These are phyloP conservation scores for Euwallacea similis DNA, from an alignment of 1,140 invertebrate genomes.

Conservation along the genomic window DNA sequence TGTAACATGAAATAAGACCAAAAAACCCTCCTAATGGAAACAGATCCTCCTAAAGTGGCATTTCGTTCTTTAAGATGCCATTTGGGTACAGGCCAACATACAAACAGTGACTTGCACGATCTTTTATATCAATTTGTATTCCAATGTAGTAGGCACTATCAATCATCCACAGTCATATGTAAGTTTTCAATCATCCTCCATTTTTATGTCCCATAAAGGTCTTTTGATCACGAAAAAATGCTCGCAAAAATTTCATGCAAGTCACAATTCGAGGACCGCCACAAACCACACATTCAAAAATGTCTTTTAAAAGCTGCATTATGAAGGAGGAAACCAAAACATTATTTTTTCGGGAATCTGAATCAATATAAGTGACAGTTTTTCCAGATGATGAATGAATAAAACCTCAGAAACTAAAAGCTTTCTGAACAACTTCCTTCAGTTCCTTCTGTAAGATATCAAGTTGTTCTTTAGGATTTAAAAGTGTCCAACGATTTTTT, in stretches of 20 bases:
- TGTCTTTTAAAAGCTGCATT: slow-evolving; percentile 26
- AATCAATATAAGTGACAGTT: slow-evolving; percentile 15
- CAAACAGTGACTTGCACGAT: slow-evolving; percentile 26
- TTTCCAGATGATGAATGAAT: slow-evolving; percentile 11
- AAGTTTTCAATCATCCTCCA: neutral
- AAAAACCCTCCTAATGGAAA: slow-evolving; percentile 3
- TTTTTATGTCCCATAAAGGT: neutral
- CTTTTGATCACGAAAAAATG: neutral
- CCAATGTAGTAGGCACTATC: neutral
- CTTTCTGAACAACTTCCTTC: no score
- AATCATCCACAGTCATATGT: slow-evolving; percentile 2
- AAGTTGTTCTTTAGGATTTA: neutral
- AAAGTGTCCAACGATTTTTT: slow-evolving; percentile 12
- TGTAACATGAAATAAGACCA: neutral
- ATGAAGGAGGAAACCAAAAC: slow-evolving; percentile 28
- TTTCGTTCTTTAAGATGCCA: slow-evolving; percentile 7
- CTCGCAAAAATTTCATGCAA: slow-evolving; percentile 31
- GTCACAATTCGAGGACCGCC: slow-evolving; percentile 22
- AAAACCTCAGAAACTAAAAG: no score
- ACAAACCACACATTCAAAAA: slow-evolving; percentile 26
- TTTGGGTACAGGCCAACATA: slow-evolving; percentile 21
- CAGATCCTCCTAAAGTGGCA: slow-evolving; percentile 4
- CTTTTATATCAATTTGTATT: neutral
- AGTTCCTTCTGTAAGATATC: no score
- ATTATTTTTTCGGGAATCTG: slow-evolving; percentile 28